Evolutionary conservation across 2,888 invertebrate species (phyloP).

Genomic region (Bembecia ichneumoniformis): DNA sequence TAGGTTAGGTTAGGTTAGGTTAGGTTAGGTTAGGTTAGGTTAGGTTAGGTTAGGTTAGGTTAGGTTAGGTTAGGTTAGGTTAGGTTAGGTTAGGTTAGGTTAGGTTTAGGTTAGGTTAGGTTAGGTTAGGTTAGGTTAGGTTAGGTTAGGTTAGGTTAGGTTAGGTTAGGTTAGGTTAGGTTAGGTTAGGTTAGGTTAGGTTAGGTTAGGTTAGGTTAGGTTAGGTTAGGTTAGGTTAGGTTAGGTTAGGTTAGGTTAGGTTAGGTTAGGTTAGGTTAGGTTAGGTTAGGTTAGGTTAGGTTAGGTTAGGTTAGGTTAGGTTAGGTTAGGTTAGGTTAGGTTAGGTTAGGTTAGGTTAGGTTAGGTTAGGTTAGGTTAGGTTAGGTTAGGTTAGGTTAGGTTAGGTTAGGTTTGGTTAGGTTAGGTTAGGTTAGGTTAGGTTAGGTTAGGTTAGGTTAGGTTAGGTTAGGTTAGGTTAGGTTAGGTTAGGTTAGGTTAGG

Average conservation of each 20-base stretch:
- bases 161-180: constrained; percentile 9
- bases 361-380: constrained; percentile 12
- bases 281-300: constrained; percentile 3
- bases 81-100: constrained; percentile 8
- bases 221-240: constrained; percentile 5
- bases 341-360: constrained; percentile 14
- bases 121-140: constrained; percentile 10
- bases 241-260: constrained; percentile 7
- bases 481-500: constrained; percentile 1
- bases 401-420: constrained; percentile 8
- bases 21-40: constrained; percentile 4
- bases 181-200: constrained; percentile 7
- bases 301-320: constrained; percentile 10
- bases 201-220: constrained; percentile 5
- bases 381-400: constrained; percentile 12
- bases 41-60: constrained; percentile 5
- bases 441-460: constrained; percentile 1
- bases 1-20: too few species aligned
- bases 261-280: constrained; percentile 4
- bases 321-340: constrained; percentile 12
- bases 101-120: constrained; percentile 8
- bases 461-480: constrained; percentile 1
- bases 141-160: constrained; percentile 10
- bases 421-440: constrained; percentile 1
- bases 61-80: constrained; percentile 9